Percentiles rank a stretch among this genome's conserved stretches.
Conservation (phyloP, 2,113 vertebrate species). For the Nematolebias whitei region DNA sequence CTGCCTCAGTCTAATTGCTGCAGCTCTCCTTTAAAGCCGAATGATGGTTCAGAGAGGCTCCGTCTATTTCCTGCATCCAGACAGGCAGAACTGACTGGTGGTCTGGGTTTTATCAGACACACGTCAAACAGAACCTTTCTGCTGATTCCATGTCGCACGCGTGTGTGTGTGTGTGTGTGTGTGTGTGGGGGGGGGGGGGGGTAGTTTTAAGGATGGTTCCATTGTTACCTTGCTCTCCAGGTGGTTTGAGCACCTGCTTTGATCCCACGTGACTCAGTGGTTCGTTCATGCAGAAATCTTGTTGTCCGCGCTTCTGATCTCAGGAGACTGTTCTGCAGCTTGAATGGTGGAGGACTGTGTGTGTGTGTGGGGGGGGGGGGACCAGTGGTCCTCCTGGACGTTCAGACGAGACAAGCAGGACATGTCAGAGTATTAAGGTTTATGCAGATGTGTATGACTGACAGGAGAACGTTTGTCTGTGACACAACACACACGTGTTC, state of each 20-base stretch:
- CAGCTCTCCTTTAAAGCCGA: constrained; percentile 16
- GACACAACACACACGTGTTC: no score
- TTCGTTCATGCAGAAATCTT: constrained; percentile 66
- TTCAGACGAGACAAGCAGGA: constrained; percentile 26
- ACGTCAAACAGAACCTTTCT: constrained; percentile 51
- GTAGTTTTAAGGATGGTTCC: constrained; percentile 70
- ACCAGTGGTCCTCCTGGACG: constrained; percentile 40
- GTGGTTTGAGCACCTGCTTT: constrained; percentile 61
- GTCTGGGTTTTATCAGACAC: constrained; percentile 46
- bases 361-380: constrained; percentile 22
- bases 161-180: not conserved
- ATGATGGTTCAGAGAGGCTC: constrained; percentile 18
- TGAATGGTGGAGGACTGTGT: constrained; percentile 14
- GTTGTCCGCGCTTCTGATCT: constrained; percentile 59
- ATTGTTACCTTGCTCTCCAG: constrained; percentile 65
- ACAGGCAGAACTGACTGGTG: constrained; percentile 26
- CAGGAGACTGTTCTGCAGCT: not conserved
- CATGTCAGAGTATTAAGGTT: constrained; percentile 33
- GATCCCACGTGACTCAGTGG: constrained; percentile 69
- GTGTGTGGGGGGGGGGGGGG: constrained; percentile 44
- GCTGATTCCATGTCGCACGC: constrained; percentile 27
- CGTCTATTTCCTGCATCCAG: constrained; percentile 30
- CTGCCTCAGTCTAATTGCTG: constrained; percentile 34
- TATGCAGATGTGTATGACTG: constrained; percentile 25
- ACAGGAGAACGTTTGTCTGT: constrained; percentile 22